phyloP scores from a whole-genome alignment of 2,888 invertebrate species.

The Hartigia nigra region DNA sequence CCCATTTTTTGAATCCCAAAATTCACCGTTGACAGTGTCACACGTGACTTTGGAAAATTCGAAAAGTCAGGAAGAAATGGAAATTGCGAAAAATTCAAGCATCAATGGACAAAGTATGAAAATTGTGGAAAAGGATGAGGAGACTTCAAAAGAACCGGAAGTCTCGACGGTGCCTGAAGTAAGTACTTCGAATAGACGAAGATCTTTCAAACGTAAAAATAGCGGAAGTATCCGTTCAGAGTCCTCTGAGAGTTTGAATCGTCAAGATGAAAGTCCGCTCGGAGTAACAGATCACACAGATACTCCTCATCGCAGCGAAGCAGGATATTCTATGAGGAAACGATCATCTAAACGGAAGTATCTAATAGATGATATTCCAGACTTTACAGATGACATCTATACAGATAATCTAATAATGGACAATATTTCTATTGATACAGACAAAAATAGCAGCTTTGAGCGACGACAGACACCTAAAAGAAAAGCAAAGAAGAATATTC shows the following conservation, averaged over 20 bases:
- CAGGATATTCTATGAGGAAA: slow-evolving; percentile 31
- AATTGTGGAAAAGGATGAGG: not conserved
- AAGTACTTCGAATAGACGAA: not conserved
- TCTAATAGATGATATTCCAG: slow-evolving; percentile 5
- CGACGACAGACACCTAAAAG: slow-evolving; percentile 20
- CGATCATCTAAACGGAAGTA: slow-evolving; percentile 33
- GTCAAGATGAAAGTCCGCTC: not conserved
- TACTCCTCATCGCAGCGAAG: slow-evolving; percentile 33
- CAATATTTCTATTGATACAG: slow-evolving; percentile 21
- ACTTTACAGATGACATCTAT: slow-evolving; percentile 19
- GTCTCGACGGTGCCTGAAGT: not conserved
- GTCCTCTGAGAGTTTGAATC: not conserved
- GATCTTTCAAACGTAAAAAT: not conserved
- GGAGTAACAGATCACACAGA: not conserved
- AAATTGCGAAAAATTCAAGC: not conserved
- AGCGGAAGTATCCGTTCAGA: not conserved
- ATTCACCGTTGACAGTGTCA: not conserved
- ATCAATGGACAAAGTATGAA: not conserved
- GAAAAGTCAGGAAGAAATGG: not conserved
- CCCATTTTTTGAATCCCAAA: not conserved
- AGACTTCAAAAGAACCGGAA: not conserved
- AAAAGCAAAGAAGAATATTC: slow-evolving; percentile 36
- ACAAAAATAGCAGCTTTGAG: not conserved
- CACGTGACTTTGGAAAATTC: not conserved
- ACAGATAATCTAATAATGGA: slow-evolving; percentile 28